phyloP scores from a whole-genome alignment of 2,797 vertebrate genomes.

The Champsocephalus esox region DNA sequence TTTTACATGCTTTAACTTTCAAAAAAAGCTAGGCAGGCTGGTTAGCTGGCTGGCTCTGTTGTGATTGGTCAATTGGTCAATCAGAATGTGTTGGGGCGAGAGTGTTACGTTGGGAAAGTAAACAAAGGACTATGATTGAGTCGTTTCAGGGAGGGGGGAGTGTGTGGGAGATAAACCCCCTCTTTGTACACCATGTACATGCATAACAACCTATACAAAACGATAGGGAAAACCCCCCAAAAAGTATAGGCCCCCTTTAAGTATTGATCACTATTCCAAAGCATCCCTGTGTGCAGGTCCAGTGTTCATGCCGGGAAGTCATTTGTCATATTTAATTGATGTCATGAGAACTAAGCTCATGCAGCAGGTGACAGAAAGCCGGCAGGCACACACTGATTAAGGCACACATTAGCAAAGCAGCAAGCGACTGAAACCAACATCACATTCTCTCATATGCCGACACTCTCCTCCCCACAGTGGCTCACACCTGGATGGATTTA shows the following conservation, averaged over 20 bases:
- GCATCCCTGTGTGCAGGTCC: neutral
- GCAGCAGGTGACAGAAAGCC: conserved; percentile 66
- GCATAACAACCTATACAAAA: too few relatives aligned
- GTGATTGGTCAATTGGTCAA: too few relatives aligned
- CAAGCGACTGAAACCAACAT: conserved; percentile 26
- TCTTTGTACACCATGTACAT: too few relatives aligned
- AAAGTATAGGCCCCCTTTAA: neutral
- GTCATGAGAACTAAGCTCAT: conserved; percentile 40
- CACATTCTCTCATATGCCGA: conserved; percentile 28
- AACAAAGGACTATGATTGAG: too few relatives aligned
- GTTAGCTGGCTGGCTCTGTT: too few relatives aligned
- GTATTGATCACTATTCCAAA: conserved; percentile 1
- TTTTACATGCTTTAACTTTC: too few relatives aligned
- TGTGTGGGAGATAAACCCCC: too few relatives aligned
- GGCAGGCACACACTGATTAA: conserved; percentile 34
- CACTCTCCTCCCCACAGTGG: conserved; percentile 29
- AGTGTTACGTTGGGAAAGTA: too few relatives aligned
- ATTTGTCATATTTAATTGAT: conserved; percentile 58
- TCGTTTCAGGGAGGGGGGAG: too few relatives aligned
- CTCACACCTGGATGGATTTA: conserved; percentile 64
- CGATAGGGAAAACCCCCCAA: too few relatives aligned
- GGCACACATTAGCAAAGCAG: conserved; percentile 30
- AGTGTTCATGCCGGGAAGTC: conserved; percentile 17
- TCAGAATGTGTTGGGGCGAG: too few relatives aligned
- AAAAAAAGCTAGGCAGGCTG: too few relatives aligned